These are phyloP conservation scores for Drosophila parvula DNA, from an alignment of 1,140 invertebrate species.

Conservation along the genomic window DNA sequence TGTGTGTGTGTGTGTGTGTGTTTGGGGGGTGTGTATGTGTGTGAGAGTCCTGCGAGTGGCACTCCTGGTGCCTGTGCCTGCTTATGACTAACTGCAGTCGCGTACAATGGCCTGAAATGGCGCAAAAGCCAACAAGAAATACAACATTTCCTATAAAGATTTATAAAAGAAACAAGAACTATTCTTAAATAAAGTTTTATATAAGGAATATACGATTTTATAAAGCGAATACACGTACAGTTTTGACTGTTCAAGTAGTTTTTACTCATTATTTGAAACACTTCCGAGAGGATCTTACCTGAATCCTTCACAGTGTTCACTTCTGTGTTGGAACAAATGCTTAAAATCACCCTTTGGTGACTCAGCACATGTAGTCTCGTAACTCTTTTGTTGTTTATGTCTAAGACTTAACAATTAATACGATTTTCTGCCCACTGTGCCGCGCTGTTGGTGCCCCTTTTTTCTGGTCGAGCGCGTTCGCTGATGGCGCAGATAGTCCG, in stretches of 20 bases:
- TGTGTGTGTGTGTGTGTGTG: conserved; percentile 5
- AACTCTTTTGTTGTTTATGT: not conserved
- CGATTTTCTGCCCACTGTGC: conserved; percentile 20
- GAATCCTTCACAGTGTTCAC: not conserved
- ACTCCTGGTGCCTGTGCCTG: conserved; percentile 42
- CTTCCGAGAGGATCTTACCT: not conserved
- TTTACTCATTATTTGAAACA: not conserved
- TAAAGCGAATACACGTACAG: too few species aligned
- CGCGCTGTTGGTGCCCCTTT: conserved; percentile 45
- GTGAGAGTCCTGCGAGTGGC: conserved; percentile 47
- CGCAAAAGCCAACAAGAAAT: not conserved
- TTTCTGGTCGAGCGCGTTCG: conserved; percentile 70
- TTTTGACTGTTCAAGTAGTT: too few species aligned
- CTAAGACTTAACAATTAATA: not conserved
- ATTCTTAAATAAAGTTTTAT: not conserved
- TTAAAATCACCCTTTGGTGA: too few species aligned
- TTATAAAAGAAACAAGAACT: too few species aligned
- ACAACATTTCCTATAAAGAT: too few species aligned
- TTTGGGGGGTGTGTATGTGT: conserved; percentile 4
- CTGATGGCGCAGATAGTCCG: conserved; percentile 57
- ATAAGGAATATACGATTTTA: not conserved
- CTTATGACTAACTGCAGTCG: conserved; percentile 68
- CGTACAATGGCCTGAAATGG: conserved; percentile 8
- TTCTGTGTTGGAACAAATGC: too few species aligned
- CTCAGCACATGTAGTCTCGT: not conserved